Conservation (phyloP, 2,797 vertebrate species). For the Anabacerthia variegaticeps region DNA sequence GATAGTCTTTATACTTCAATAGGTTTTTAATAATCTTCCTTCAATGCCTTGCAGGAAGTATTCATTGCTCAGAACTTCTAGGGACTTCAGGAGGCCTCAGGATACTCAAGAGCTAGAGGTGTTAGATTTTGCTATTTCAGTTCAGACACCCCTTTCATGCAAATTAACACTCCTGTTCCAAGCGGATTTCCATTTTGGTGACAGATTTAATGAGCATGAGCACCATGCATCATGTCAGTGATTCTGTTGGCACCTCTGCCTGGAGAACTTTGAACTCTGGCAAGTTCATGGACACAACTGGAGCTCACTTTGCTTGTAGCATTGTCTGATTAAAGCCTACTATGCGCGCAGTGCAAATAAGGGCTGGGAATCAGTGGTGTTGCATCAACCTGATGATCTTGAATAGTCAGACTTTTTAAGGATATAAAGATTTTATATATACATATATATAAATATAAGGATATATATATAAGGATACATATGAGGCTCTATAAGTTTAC, state of each 20-base stretch:
- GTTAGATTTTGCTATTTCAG: background rate
- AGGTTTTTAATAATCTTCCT: conserved; percentile 36
- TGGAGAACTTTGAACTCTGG: conserved; percentile 11
- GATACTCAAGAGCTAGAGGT: background rate
- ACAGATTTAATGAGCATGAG: conserved; percentile 1
- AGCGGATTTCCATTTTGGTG: background rate
- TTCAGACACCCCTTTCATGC: background rate
- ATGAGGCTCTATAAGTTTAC: background rate
- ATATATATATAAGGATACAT: background rate
- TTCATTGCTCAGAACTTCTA: conserved; percentile 31
- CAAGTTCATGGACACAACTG: background rate
- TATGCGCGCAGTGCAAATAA: background rate
- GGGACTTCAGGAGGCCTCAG: background rate
- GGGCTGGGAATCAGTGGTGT: background rate
- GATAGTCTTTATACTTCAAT: conserved; percentile 29
- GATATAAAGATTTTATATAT: background rate
- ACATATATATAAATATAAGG: background rate
- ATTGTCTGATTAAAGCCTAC: background rate
- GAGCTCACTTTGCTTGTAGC: background rate
- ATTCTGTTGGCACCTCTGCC: background rate
- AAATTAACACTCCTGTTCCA: background rate
- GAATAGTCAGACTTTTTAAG: background rate
- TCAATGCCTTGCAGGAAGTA: background rate
- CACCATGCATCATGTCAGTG: background rate
- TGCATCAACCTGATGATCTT: background rate